These are phyloP conservation scores for Brachionus rubens DNA, from an alignment of 1,140 invertebrate genomes.

Conservation along the genomic window DNA sequence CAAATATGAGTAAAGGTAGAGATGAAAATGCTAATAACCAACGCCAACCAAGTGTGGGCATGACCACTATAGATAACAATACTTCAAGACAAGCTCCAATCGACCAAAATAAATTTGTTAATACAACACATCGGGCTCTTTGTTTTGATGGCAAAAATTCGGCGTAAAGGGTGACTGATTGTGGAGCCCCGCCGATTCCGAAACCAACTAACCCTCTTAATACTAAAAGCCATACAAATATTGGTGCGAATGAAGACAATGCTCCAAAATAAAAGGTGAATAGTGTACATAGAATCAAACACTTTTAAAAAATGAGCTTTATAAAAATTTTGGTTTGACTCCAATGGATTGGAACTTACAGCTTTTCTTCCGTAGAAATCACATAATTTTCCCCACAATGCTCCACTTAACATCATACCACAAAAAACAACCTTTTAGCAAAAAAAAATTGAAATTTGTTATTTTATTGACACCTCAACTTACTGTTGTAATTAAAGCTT, in stretches of 20 bases:
- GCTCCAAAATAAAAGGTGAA: conserved; percentile 84
- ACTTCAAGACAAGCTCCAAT: conserved; percentile 60
- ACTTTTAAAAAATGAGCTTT: conserved; percentile 23
- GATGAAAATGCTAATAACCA: conserved; percentile 84
- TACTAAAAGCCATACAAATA: conserved; percentile 83
- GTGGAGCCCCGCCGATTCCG: conserved; percentile 90
- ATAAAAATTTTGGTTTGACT: conserved; percentile 22
- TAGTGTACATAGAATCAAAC: conserved; percentile 49
- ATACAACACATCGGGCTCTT: conserved; percentile 85
- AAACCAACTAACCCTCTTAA: conserved; percentile 86
- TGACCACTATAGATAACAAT: conserved; percentile 79
- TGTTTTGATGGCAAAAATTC: conserved; percentile 90
- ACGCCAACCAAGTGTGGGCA: conserved; percentile 85
- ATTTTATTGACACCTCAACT: conserved; percentile 49
- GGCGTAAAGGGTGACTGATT: conserved; percentile 92
- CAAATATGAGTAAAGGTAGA: conserved; percentile 66
- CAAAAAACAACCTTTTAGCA: conserved; percentile 77
- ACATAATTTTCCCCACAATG: conserved; percentile 90
- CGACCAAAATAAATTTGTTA: conserved; percentile 77
- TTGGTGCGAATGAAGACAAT: conserved; percentile 82
- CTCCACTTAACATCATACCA: conserved; percentile 93
- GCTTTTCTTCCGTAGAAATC: conserved; percentile 86
- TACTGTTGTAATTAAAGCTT: conserved; percentile 73
- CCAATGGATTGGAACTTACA: conserved; percentile 59
- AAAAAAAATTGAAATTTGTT: too few species aligned